Evolutionary conservation across 2,888 invertebrate genomes (phyloP), one percentile per base, ranked within the genome.

Genomic region (Margaritifera margaritifera): DNA sequence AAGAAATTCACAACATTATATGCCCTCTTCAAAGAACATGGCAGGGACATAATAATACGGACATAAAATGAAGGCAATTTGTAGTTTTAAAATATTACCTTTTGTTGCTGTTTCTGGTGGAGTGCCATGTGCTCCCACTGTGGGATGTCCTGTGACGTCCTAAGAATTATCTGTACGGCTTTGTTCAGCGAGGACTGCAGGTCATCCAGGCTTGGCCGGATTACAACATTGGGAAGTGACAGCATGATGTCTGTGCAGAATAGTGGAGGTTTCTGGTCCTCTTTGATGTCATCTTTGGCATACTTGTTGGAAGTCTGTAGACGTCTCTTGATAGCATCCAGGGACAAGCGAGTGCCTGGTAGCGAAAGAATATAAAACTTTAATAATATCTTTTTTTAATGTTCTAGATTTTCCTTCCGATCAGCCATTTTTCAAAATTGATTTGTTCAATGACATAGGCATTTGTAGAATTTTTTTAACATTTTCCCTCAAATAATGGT

Each of bases 131-230:
- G 95, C 6, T 94, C 94, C 98, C 98, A 98, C 87, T 96, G 96
- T 0, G 95, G 94, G 27, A 98, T 95, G 50, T 96, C 95, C 90
- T 95, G 96, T 0, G 96, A 93, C 56, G 97, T 94, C 24, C 94
- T 94, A 0, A 95, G 94, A 76, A 98, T 96, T 78, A 93, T 93
- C 90, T 94, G 95, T 15, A 96, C 96, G 8, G 95, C 95, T 56
- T 93, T 91, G 57, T 94, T 92, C 58, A 98, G 91, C 19, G 94
- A 93, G 68, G 96, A 95, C 90, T 98, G 98, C 31, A 98, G 93
- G 77, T 97, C 96, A 65, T 97, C 97, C 74, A 98, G 91, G 79
- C 94, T 95, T 6, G 98, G 98, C 78, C 94, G 93, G 67, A 97
- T 94, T 2, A 94, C 93, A 52, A 98, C 95, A 86, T 95, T 94